A percentile compares a stretch with the other conserved stretches of the same genome.
phyloP scores from a whole-genome alignment of 2,888 invertebrate genomes.

The Mesochorus sp. region DNA sequence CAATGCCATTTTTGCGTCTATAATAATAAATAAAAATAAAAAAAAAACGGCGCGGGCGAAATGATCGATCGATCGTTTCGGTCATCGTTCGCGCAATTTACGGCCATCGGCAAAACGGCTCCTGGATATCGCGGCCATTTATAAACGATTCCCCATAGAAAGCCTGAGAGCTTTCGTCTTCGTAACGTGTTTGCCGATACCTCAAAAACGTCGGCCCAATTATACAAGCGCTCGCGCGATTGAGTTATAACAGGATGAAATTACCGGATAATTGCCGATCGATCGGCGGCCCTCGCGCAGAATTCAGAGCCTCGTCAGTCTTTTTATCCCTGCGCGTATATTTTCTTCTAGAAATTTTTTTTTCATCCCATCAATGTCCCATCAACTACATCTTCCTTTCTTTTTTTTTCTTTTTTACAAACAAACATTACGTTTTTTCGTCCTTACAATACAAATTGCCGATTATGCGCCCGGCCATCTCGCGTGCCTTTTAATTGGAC shows the following conservation, averaged over 20 bases:
- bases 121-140: too few relatives aligned
- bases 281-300: conserved; percentile 66
- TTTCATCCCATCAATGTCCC: neutral
- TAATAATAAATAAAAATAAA: too few relatives aligned
- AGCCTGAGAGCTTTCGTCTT: too few relatives aligned
- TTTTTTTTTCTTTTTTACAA: neutral
- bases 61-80: conserved; percentile 30
- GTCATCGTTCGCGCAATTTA: conserved; percentile 72
- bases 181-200: too few relatives aligned
- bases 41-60: too few relatives aligned
- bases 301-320: conserved; percentile 8
- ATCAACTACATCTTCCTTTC: neutral
- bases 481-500: conserved; percentile 77
- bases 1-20: too few relatives aligned
- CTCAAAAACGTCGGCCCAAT: too few relatives aligned
- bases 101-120: conserved; percentile 66
- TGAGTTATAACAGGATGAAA: conserved; percentile 79
- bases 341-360: conserved; percentile 3
- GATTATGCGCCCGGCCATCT: conserved; percentile 75
- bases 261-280: conserved; percentile 79
- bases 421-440: conserved; percentile 55
- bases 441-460: conserved; percentile 78
- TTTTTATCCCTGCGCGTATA: conserved; percentile 10
- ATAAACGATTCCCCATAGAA: too few relatives aligned
- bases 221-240: conserved; percentile 78